These are phyloP conservation scores for Baryphthengus martii DNA, from an alignment of 2,113 vertebrate genomes.

Conservation along the genomic window DNA sequence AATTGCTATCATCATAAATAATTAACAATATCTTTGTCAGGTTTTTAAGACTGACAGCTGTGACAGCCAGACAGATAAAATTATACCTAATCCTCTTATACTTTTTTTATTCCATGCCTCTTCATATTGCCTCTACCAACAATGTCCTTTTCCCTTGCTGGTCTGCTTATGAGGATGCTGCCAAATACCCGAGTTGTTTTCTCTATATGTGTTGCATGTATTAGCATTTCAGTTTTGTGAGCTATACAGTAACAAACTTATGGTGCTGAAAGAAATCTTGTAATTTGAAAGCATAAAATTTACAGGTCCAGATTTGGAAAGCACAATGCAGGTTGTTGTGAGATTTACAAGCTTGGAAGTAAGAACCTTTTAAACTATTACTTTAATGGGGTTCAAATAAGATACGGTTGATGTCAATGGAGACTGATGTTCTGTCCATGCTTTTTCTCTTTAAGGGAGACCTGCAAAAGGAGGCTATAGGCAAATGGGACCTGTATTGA, in stretches of 20 bases:
- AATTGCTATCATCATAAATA: slow-evolving; percentile 13
- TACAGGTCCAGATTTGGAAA: not conserved
- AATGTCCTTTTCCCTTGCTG: not conserved
- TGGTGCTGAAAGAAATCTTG: not conserved
- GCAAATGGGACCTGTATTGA: not conserved
- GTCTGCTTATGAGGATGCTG: not conserved
- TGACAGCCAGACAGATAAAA: not conserved
- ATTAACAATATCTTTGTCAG: not conserved
- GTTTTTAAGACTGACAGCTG: slow-evolving; percentile 13
- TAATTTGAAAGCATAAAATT: not conserved
- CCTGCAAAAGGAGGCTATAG: not conserved
- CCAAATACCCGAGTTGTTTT: not conserved
- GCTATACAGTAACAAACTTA: not conserved
- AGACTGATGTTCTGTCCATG: not conserved
- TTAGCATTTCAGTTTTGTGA: not conserved
- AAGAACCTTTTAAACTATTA: not conserved
- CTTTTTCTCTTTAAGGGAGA: not conserved
- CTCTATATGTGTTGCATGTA: not conserved
- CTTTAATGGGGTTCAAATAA: not conserved
- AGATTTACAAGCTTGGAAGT: not conserved
- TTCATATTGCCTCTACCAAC: not conserved
- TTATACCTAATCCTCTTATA: not conserved
- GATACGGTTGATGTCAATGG: not conserved
- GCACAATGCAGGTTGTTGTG: not conserved
- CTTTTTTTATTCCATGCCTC: not conserved